Evolutionary conservation across 2,797 vertebrate genomes (phyloP).

Genomic region (Cichlasoma orientale): DNA sequence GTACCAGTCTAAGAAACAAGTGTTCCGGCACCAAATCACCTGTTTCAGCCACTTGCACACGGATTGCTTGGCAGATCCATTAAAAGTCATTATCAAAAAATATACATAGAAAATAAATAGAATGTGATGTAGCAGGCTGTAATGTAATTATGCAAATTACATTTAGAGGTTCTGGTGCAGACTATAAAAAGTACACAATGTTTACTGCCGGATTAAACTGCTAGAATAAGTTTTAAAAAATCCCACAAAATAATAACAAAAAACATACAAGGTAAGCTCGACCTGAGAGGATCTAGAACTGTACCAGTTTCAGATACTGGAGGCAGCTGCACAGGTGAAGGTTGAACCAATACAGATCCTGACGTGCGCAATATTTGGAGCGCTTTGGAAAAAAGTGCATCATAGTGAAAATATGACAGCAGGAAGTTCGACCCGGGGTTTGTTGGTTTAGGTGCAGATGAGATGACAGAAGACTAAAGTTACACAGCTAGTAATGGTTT

Average conservation of each 20-base stretch:
- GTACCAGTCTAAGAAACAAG: not conserved
- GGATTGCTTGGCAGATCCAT: not conserved
- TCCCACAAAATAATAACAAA: not conserved
- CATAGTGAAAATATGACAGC: too few species aligned
- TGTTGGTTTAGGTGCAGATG: too few species aligned
- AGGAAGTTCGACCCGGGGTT: too few species aligned
- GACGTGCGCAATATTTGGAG: too few species aligned
- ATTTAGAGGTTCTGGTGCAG: not conserved
- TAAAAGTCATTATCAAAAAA: not conserved
- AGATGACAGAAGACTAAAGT: too few species aligned
- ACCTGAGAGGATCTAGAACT: not conserved
- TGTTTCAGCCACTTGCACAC: not conserved
- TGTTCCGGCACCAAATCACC: not conserved
- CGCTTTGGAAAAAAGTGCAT: too few species aligned
- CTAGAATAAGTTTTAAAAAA: not conserved
- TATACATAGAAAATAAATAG: not conserved
- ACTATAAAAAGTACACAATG: not conserved
- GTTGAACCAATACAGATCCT: too few species aligned
- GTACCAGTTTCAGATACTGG: not conserved
- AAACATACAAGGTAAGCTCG: not conserved
- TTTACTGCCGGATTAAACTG: not conserved
- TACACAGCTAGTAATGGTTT: too few species aligned
- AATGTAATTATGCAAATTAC: slow-evolving; percentile 1
- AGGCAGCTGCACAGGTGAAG: too few species aligned
- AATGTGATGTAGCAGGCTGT: not conserved